A percentile compares a stretch with the other conserved stretches of the same genome.
Evolutionary conservation across 1,140 invertebrate genomes (phyloP).

Genomic region (Aphidius ervi): DNA sequence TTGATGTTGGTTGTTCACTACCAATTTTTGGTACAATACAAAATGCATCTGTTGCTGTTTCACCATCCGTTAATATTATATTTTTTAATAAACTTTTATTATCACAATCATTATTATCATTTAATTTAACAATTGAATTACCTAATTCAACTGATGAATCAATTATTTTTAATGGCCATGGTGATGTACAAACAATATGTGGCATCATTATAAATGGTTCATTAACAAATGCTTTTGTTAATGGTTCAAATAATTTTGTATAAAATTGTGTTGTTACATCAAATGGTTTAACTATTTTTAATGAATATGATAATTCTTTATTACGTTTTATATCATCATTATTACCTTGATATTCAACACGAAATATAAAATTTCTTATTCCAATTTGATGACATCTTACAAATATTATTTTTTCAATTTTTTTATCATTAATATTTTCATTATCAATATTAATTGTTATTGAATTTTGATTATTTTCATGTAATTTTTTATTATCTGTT

Average conservation of each 20-base stretch:
- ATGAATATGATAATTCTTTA: slow-evolving; percentile 60
- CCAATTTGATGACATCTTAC: slow-evolving; percentile 61
- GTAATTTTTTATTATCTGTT: slow-evolving; percentile 44
- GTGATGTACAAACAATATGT: slow-evolving; percentile 63
- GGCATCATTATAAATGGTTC: slow-evolving; percentile 69
- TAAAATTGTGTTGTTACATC: slow-evolving; percentile 66
- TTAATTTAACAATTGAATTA: slow-evolving; percentile 40
- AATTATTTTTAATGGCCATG: slow-evolving; percentile 65
- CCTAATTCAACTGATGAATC: slow-evolving; percentile 49
- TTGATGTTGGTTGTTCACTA: slow-evolving; percentile 56
- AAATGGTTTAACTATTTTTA: slow-evolving; percentile 67
- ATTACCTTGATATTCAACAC: slow-evolving; percentile 46
- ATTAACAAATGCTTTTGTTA: slow-evolving; percentile 63
- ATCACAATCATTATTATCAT: slow-evolving; percentile 18
- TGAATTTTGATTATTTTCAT: slow-evolving; percentile 27
- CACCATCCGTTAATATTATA: slow-evolving; percentile 43
- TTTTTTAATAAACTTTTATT: slow-evolving; percentile 38
- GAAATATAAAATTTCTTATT: slow-evolving; percentile 55
- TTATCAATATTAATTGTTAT: slow-evolving; percentile 43
- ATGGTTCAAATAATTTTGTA: slow-evolving; percentile 61
- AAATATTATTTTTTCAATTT: slow-evolving; percentile 48
- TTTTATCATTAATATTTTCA: slow-evolving; percentile 34
- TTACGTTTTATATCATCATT: slow-evolving; percentile 42
- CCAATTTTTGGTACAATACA: slow-evolving; percentile 49
- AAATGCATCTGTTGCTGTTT: slow-evolving; percentile 54